Percentiles rank a stretch among this genome's conserved stretches.
Conservation (phyloP, 2,888 invertebrate genomes). For the Eremobia ochroleuca region DNA sequence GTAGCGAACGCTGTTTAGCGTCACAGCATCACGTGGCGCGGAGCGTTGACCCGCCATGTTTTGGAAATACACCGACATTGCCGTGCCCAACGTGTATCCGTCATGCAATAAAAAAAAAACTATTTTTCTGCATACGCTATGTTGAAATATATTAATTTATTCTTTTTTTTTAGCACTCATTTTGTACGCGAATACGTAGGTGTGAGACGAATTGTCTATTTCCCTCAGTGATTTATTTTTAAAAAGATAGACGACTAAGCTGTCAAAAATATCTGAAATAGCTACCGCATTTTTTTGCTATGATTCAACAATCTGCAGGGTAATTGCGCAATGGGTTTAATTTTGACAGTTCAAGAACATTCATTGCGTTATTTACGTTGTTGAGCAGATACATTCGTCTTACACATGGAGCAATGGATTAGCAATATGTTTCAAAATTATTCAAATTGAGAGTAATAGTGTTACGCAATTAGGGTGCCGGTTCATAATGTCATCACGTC, state of each 20-base stretch:
- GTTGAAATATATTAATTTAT: constrained; percentile 74
- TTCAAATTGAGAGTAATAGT: no score
- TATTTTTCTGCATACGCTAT: constrained; percentile 75
- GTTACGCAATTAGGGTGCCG: no score
- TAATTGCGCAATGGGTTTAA: no score
- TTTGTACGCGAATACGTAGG: constrained; percentile 73
- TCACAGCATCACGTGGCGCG: constrained; percentile 85
- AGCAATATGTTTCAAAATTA: no score
- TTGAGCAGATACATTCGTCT: no score
- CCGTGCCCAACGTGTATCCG: constrained; percentile 72
- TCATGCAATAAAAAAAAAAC: constrained; percentile 77
- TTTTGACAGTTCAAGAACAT: no score
- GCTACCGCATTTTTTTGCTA: constrained; percentile 55
- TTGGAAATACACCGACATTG: constrained; percentile 83
- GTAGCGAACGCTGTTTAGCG: constrained; percentile 76
- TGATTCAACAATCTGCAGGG: constrained; percentile 51
- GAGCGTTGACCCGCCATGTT: constrained; percentile 88
- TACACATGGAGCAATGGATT: no score
- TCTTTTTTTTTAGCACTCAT: constrained; percentile 74
- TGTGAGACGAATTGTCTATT: constrained; percentile 74
- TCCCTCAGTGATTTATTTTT: constrained; percentile 69
- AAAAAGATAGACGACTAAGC: constrained; percentile 42
- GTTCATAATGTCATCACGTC: no score
- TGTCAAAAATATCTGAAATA: constrained; percentile 51
- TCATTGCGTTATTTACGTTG: no score